A percentile compares a stretch with the other conserved stretches of the same genome.
Conservation (phyloP, 2,797 vertebrate species). For the Petrocephalus sullivani region DNA sequence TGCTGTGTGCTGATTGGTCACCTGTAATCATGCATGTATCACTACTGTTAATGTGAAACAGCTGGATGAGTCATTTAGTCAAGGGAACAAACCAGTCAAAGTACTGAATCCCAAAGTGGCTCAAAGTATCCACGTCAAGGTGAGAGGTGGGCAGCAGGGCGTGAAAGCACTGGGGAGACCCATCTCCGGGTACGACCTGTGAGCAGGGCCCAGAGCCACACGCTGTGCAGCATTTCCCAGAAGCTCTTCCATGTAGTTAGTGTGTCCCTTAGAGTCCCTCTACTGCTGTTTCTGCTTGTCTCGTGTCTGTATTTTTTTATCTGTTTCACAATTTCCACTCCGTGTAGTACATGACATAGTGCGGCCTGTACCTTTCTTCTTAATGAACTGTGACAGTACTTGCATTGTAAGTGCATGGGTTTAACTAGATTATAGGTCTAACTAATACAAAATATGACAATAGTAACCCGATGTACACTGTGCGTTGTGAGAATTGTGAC, state of each 20-base stretch:
- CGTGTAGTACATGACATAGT: background rate
- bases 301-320: too few species aligned
- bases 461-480: background rate
- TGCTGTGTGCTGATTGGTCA: background rate
- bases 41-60: background rate
- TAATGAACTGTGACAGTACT: background rate
- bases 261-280: background rate
- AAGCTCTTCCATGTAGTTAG: background rate
- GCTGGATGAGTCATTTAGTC: background rate
- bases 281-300: too few species aligned
- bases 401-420: background rate
- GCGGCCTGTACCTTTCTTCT: background rate
- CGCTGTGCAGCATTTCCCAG: too few species aligned
- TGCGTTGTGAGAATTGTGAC: background rate
- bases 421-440: background rate
- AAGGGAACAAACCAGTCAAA: background rate
- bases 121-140: too few species aligned
- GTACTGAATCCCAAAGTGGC: too few species aligned
- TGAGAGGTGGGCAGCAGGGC: too few species aligned
- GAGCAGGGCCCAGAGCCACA: background rate
- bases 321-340: background rate
- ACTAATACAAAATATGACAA: background rate
- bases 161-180: too few species aligned
- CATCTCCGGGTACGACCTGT: background rate
- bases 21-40: background rate